A percentile compares a stretch with the other conserved stretches of the same genome.
Conservation (phyloP, 2,113 vertebrate species). For the Oxyruncus cristatus region DNA sequence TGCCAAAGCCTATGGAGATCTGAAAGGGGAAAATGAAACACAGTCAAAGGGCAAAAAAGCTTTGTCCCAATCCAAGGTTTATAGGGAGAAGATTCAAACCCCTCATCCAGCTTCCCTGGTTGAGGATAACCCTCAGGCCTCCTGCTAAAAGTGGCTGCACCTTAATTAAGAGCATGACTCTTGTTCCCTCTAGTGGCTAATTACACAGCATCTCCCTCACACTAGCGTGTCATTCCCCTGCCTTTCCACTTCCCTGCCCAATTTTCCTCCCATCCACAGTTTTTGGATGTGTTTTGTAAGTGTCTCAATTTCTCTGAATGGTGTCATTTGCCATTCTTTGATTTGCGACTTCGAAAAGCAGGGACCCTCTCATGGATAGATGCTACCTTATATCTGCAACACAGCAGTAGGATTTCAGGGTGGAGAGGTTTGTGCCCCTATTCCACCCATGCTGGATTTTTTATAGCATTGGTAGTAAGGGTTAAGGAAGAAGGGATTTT, state of each 20-base stretch:
- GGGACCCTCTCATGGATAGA: accelerated
- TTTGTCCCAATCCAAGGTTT: neutral
- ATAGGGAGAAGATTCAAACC: neutral
- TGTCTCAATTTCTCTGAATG: neutral
- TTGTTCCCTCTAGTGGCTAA: conserved; percentile 60
- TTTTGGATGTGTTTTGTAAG: neutral
- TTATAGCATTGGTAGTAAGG: neutral
- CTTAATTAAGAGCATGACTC: conserved; percentile 48
- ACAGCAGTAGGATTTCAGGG: neutral
- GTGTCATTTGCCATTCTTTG: neutral
- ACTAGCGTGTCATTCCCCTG: neutral
- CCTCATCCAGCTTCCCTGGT: neutral
- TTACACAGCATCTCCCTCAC: neutral
- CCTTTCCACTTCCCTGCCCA: neutral
- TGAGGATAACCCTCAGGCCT: neutral
- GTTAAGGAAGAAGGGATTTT: neutral
- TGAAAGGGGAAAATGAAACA: neutral
- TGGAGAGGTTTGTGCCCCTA: neutral
- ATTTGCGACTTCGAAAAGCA: neutral
- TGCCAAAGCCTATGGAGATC: neutral
- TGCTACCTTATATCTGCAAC: neutral
- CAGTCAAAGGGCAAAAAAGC: neutral
- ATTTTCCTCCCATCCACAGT: neutral
- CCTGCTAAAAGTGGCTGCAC: neutral
- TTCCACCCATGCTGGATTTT: neutral